Conservation (phyloP, 2,888 invertebrate genomes). For the Ophioninae sp. region DNA sequence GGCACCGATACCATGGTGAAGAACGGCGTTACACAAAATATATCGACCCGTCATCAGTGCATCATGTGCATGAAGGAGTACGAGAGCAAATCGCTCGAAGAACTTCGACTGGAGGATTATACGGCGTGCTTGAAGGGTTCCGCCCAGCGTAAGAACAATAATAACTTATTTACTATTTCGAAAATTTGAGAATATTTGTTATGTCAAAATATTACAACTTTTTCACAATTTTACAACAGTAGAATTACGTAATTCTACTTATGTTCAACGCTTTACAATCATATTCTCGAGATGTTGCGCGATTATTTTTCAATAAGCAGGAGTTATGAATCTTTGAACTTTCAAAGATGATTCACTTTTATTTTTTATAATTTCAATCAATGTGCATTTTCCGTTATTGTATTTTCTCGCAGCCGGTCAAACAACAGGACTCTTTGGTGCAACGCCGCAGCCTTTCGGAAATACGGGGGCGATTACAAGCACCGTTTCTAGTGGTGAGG, state of each 20-base stretch:
- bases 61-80: slow-evolving; percentile 99
- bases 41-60: slow-evolving; percentile 97
- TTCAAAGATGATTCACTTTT: not conserved
- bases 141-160: slow-evolving; percentile 75
- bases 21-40: slow-evolving; percentile 90
- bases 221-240: no score
- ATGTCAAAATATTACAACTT: not conserved
- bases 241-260: not conserved
- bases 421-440: slow-evolving; percentile 82
- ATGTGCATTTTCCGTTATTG: not conserved
- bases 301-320: not conserved
- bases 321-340: not conserved
- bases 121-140: slow-evolving; percentile 93
- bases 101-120: slow-evolving; percentile 97
- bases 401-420: slow-evolving; percentile 66
- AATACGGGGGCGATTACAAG: slow-evolving; percentile 76
- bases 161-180: not conserved
- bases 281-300: not conserved
- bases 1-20: slow-evolving; percentile 96
- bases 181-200: not conserved
- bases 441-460: slow-evolving; percentile 82
- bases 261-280: not conserved
- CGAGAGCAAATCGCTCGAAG: slow-evolving; percentile 96
- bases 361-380: not conserved
- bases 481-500: slow-evolving; percentile 80